A percentile compares a stretch with the other conserved stretches of the same genome.
These are phyloP conservation scores for Phoxinus dragarum DNA, from an alignment of 2,797 vertebrate species.

Conservation along the genomic window DNA sequence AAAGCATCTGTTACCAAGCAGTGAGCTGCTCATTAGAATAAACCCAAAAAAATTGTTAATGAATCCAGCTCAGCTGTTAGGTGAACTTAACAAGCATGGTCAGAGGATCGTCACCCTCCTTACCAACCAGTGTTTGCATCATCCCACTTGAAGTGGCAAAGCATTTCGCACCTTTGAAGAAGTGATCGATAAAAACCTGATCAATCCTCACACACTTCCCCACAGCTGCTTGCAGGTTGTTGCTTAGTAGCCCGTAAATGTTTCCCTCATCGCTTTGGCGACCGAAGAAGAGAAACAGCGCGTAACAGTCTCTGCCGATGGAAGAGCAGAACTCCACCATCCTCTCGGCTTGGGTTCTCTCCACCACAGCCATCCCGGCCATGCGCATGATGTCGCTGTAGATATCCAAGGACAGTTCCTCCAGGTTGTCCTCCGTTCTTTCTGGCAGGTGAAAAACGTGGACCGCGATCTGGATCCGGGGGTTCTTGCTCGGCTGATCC, in stretches of 20 bases:
- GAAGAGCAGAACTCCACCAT: slow-evolving; percentile 79
- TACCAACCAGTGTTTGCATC: slow-evolving; percentile 72
- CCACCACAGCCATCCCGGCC: slow-evolving; percentile 66
- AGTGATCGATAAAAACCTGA: slow-evolving; percentile 72
- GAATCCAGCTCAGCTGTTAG: slow-evolving; percentile 56
- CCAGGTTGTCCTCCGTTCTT: slow-evolving; percentile 34
- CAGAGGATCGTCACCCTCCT: slow-evolving; percentile 66
- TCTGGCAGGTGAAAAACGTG: slow-evolving; percentile 71
- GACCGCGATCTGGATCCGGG: slow-evolving; percentile 75
- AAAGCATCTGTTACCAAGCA: not conserved
- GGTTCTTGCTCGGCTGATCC: slow-evolving; percentile 74
- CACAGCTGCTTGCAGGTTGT: slow-evolving; percentile 73
- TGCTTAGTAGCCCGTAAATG: slow-evolving; percentile 79
- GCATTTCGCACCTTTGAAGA: slow-evolving; percentile 74
- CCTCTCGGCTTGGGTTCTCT: slow-evolving; percentile 68
- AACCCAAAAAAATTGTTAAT: not conserved
- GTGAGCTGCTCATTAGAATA: not conserved
- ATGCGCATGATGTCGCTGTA: slow-evolving; percentile 68
- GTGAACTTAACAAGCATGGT: slow-evolving; percentile 79
- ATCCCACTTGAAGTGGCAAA: slow-evolving; percentile 74
- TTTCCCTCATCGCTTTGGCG: slow-evolving; percentile 68
- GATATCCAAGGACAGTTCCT: slow-evolving; percentile 18
- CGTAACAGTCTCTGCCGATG: slow-evolving; percentile 78
- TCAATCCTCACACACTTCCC: slow-evolving; percentile 73
- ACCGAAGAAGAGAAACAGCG: slow-evolving; percentile 80